Conservation (phyloP, 2,797 vertebrate genomes). For the Alauda arvensis region DNA sequence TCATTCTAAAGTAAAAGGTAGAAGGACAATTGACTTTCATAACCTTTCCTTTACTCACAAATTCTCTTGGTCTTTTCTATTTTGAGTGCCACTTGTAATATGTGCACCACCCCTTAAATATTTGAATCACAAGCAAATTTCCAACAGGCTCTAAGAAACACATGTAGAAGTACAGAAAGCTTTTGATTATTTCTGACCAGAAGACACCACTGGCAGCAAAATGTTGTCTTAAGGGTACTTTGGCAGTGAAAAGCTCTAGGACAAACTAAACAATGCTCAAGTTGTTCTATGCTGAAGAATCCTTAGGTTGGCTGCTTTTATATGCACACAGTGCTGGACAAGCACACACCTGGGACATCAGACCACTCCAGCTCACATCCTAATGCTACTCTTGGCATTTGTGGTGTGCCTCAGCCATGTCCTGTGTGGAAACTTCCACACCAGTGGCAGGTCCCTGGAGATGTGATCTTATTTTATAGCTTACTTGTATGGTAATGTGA, state of each 20-base stretch:
- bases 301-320: not conserved
- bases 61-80: not conserved
- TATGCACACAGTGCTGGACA: not conserved
- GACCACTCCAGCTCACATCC: not conserved
- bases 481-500: not conserved
- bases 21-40: not conserved
- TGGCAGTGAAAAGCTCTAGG: not conserved
- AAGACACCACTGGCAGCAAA: not conserved
- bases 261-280: not conserved
- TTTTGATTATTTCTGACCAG: not conserved
- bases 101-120: not conserved
- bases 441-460: not conserved
- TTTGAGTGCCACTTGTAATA: not conserved
- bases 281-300: not conserved
- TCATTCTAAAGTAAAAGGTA: not conserved
- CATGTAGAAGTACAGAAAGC: not conserved
- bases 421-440: not conserved
- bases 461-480: not conserved
- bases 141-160: not conserved
- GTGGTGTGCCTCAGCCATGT: not conserved
- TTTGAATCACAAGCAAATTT: not conserved
- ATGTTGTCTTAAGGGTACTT: not conserved
- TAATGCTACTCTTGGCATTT: not conserved
- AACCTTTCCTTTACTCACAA: not conserved
- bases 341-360: rapidly evolving